These are phyloP conservation scores for Intellagama lesueurii DNA, from an alignment of 2,797 vertebrate genomes.

Conservation along the genomic window DNA sequence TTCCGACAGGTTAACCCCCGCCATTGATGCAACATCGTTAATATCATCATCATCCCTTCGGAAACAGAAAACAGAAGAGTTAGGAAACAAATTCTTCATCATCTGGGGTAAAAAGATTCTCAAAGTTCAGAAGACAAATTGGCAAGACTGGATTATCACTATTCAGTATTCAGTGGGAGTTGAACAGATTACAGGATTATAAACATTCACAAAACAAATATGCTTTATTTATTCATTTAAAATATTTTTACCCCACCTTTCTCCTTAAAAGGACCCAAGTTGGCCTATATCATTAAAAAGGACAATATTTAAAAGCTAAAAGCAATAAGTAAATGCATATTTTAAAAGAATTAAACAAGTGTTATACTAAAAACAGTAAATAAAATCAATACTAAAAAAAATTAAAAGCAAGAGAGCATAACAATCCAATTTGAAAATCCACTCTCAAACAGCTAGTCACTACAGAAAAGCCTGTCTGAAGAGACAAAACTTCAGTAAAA, in stretches of 20 bases:
- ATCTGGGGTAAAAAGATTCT: not conserved
- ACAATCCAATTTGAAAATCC: no score
- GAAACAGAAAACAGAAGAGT: slow-evolving; percentile 27
- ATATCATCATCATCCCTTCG: slow-evolving; percentile 95
- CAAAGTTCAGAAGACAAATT: not conserved
- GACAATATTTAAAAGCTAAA: no score
- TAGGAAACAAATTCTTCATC: not conserved
- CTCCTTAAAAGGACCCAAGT: no score
- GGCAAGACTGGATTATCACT: not conserved
- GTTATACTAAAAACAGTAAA: not conserved
- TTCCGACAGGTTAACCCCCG: slow-evolving; percentile 93
- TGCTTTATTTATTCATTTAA: no score
- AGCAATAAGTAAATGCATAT: no score
- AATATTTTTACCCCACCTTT: no score
- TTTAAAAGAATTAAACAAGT: no score
- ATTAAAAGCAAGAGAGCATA: not conserved
- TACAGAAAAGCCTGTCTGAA: no score
- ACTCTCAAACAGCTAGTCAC: no score
- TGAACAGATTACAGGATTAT: not conserved
- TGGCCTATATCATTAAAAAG: no score
- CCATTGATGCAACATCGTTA: slow-evolving; percentile 96
- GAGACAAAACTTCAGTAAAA: no score
- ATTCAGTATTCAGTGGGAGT: not conserved
- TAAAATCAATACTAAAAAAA: not conserved
- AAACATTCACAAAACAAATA: not conserved